Evolutionary conservation across 64 coral and sea anemone genomes (phyloP).

Genomic region (Hydrozoanthus tunicans): DNA sequence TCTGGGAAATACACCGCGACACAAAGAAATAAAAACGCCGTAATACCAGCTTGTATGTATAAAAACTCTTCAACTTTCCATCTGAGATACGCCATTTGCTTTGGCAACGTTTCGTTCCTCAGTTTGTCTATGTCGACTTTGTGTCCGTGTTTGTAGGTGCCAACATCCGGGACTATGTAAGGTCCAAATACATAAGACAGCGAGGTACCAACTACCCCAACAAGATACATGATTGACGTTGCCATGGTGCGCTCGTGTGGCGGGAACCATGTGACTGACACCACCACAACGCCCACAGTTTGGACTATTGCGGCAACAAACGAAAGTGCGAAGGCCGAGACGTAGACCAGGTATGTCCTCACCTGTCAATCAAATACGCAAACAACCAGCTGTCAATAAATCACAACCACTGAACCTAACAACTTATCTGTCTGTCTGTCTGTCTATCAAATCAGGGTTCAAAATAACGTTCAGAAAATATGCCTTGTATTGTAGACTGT

Average conservation of each 20-base stretch:
- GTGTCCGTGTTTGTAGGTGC: constrained; percentile 65
- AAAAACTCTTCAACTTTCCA: constrained; percentile 78
- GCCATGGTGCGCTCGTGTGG: constrained; percentile 77
- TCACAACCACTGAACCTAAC: background rate
- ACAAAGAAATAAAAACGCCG: constrained; percentile 55
- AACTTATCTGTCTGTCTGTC: too few species aligned
- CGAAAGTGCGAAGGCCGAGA: background rate
- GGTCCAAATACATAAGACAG: constrained; percentile 77
- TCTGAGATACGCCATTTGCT: constrained; percentile 59
- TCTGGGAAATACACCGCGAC: constrained; percentile 72
- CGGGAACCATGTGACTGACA: constrained; percentile 85
- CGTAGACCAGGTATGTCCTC: constrained; percentile 29
- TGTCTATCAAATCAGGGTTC: too few species aligned
- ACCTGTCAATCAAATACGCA: constrained; percentile 7
- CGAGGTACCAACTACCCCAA: constrained; percentile 67
- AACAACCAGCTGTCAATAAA: background rate
- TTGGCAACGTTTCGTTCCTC: constrained; percentile 67
- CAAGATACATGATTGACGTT: constrained; percentile 67
- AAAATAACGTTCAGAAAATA: too few species aligned
- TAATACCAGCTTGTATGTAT: constrained; percentile 59
- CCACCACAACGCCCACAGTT: constrained; percentile 73
- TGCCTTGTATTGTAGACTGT: too few species aligned
- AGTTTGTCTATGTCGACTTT: constrained; percentile 70
- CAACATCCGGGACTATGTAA: constrained; percentile 81
- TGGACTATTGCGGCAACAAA: constrained; percentile 38